Conservation (phyloP, 2,888 invertebrate species). For the Abrostola tripartita region DNA sequence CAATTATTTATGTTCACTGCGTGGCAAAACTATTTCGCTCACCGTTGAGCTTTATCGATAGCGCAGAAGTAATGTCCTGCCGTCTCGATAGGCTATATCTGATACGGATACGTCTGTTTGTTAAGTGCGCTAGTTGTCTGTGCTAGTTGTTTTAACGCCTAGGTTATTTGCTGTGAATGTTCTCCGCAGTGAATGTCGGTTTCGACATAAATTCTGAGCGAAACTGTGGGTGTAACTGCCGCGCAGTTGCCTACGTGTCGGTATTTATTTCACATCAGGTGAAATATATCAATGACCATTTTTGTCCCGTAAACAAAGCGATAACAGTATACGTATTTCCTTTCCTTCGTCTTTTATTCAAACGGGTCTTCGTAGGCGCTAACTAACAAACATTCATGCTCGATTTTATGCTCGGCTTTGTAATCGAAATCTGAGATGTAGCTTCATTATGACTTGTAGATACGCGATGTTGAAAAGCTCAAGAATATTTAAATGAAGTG, state of each 20-base stretch:
- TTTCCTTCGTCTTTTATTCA: conserved; percentile 47
- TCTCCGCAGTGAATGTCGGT: conserved; percentile 83
- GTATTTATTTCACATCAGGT: conserved; percentile 80
- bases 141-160: conserved; percentile 87
- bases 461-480: conserved; percentile 34
- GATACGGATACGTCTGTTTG: conserved; percentile 88
- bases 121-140: conserved; percentile 86
- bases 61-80: conserved; percentile 86
- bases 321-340: conserved; percentile 55
- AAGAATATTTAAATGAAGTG: conserved; percentile 51
- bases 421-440: conserved; percentile 51
- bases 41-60: conserved; percentile 88
- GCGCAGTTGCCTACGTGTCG: conserved; percentile 78
- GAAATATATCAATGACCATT: conserved; percentile 75
- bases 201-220: conserved; percentile 86
- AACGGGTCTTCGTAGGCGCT: conserved; percentile 47
- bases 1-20: conserved; percentile 87
- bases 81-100: conserved; percentile 85
- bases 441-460: conserved; percentile 36
- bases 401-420: conserved; percentile 36
- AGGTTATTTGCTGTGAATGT: conserved; percentile 85
- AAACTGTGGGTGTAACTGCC: conserved; percentile 87
- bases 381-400: conserved; percentile 45
- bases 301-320: conserved; percentile 67
- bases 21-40: conserved; percentile 86